These are phyloP conservation scores for Octomys mimax DNA, from an alignment of 2,797 vertebrate genomes.

Conservation along the genomic window DNA sequence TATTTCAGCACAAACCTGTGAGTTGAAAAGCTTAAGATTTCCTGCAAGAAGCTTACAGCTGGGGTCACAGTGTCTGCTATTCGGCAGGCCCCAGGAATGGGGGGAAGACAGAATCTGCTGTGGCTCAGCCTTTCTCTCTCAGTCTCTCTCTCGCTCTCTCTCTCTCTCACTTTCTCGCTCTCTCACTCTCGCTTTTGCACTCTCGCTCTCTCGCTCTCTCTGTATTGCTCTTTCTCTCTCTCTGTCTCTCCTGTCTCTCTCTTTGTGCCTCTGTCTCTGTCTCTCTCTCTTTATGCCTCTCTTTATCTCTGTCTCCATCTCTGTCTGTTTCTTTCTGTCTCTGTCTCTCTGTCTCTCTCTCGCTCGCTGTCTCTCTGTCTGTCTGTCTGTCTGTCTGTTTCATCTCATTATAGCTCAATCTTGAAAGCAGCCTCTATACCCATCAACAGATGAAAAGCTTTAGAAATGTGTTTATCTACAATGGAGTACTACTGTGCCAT, in stretches of 20 bases:
- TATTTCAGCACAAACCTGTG: background rate
- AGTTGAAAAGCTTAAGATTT: background rate
- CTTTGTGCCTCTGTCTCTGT: no score
- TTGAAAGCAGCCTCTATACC: background rate
- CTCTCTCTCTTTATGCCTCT: no score
- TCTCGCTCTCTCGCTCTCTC: no score
- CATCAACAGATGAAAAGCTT: background rate
- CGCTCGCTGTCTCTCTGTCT: no score
- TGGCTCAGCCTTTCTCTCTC: background rate
- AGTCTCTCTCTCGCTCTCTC: background rate
- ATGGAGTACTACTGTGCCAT: background rate
- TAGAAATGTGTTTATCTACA: background rate
- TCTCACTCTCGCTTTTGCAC: no score
- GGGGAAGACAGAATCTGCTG: background rate
- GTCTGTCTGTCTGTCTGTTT: no score
- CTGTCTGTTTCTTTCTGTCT: no score
- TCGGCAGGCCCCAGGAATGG: background rate
- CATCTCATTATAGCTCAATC: background rate
- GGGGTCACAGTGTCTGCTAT: background rate
- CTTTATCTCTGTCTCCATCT: no score
- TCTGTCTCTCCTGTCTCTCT: no score
- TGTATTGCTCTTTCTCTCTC: background rate
- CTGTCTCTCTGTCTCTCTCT: no score
- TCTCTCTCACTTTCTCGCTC: no score
- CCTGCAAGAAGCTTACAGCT: background rate